These are phyloP conservation scores for Babylonia areolata DNA, from an alignment of 1,140 invertebrate species.

Conservation along the genomic window DNA sequence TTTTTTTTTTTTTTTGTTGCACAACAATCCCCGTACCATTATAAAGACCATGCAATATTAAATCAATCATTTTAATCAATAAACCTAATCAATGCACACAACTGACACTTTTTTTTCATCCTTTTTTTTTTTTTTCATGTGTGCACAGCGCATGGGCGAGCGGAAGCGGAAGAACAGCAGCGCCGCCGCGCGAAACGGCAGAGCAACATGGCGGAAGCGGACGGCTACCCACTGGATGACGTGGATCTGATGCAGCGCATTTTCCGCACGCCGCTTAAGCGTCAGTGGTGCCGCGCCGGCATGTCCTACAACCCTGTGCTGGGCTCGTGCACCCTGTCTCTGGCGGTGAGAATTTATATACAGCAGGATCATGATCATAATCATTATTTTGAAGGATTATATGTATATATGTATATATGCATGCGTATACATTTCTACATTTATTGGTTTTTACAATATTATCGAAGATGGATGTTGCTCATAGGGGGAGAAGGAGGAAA, in stretches of 20 bases:
- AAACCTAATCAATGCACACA: neutral
- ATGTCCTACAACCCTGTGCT: constrained; percentile 46
- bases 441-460: too few species aligned
- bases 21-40: too few species aligned
- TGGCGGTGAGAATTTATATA: constrained; percentile 26
- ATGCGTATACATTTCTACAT: too few species aligned
- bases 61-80: too few species aligned
- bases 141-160: neutral
- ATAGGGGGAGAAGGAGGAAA: too few species aligned
- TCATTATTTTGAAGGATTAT: too few species aligned
- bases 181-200: constrained; percentile 7
- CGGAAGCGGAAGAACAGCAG: neutral
- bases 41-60: too few species aligned
- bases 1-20: too few species aligned
- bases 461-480: too few species aligned
- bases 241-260: constrained; percentile 32
- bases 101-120: too few species aligned
- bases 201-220: neutral
- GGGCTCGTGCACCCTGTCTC: constrained; percentile 37
- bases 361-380: too few species aligned
- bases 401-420: too few species aligned
- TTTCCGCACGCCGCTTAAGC: constrained; percentile 34
- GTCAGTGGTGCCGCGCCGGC: constrained; percentile 45
- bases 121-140: neutral
- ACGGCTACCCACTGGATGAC: constrained; percentile 6